Evolutionary conservation across 2,888 invertebrate genomes (phyloP).

Genomic region (Pachydiplax longipennis): DNA sequence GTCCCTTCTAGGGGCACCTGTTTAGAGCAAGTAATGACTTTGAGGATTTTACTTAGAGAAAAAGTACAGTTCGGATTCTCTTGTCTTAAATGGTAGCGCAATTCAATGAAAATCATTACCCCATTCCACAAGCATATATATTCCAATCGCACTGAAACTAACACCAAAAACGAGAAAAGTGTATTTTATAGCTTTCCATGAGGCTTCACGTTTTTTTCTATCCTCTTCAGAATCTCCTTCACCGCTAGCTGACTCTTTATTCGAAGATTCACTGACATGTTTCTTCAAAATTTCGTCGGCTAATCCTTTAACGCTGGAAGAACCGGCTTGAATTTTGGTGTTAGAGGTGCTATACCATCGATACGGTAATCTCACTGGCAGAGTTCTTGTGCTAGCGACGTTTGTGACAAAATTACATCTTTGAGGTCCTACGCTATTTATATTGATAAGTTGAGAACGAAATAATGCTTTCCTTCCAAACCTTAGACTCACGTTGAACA

Average conservation of each 20-base stretch:
- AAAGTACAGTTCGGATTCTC: neutral
- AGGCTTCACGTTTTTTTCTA: conserved; percentile 70
- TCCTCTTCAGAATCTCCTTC: conserved; percentile 63
- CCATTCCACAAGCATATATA: conserved; percentile 56
- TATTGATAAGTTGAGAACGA: neutral
- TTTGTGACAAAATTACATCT: neutral
- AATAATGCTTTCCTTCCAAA: neutral
- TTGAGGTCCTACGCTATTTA: neutral
- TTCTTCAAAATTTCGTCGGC: conserved; percentile 49
- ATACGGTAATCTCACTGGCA: neutral
- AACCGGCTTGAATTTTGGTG: conserved; percentile 24
- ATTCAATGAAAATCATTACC: conserved; percentile 53
- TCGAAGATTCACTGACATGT: conserved; percentile 44
- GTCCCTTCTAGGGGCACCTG: conserved; percentile 77
- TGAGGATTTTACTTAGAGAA: neutral
- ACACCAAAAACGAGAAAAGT: conserved; percentile 57
- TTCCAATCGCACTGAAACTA: conserved; percentile 55
- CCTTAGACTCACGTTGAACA: neutral
- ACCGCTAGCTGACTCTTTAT: conserved; percentile 14
- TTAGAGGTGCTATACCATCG: conserved; percentile 33
- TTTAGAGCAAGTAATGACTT: conserved; percentile 6
- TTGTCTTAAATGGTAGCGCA: neutral
- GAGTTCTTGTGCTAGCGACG: neutral
- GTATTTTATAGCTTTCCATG: conserved; percentile 76
- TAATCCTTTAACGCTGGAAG: conserved; percentile 36